Conservation (phyloP, 2,888 invertebrate species). For the Folsomia manolachei region DNA sequence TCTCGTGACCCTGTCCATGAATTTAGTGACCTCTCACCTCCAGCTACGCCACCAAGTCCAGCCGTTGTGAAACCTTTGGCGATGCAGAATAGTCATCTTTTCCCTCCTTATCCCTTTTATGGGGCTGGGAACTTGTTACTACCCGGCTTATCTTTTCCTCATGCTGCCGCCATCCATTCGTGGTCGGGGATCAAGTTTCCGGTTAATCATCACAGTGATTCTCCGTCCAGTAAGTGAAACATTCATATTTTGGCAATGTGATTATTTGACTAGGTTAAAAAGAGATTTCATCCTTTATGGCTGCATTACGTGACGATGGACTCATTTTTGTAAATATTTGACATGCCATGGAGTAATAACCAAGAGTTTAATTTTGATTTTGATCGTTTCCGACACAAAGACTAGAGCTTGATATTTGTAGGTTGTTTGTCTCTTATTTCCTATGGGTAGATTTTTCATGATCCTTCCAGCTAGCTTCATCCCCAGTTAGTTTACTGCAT, state of each 20-base stretch:
- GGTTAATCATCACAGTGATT: constrained; percentile 32
- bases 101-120: constrained; percentile 45
- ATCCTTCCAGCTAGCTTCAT: too few species aligned
- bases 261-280: too few species aligned
- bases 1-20: constrained; percentile 34
- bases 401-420: too few species aligned
- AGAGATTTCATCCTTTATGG: too few species aligned
- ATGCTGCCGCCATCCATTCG: constrained; percentile 43
- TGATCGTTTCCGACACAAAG: too few species aligned
- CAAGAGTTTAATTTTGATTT: too few species aligned
- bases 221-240: constrained; percentile 46
- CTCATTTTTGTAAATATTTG: too few species aligned
- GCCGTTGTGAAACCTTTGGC: constrained; percentile 48
- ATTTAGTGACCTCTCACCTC: constrained; percentile 50
- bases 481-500: too few species aligned
- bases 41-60: constrained; percentile 51
- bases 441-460: too few species aligned
- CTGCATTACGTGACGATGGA: too few species aligned
- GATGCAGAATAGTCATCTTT: constrained; percentile 50
- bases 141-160: constrained; percentile 48
- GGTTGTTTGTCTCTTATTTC: too few species aligned
- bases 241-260: constrained; percentile 8
- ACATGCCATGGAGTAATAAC: too few species aligned
- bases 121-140: constrained; percentile 48
- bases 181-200: constrained; percentile 50